Evolutionary conservation across 2,113 vertebrate genomes (phyloP).

Genomic region (Coreoperca whiteheadi): DNA sequence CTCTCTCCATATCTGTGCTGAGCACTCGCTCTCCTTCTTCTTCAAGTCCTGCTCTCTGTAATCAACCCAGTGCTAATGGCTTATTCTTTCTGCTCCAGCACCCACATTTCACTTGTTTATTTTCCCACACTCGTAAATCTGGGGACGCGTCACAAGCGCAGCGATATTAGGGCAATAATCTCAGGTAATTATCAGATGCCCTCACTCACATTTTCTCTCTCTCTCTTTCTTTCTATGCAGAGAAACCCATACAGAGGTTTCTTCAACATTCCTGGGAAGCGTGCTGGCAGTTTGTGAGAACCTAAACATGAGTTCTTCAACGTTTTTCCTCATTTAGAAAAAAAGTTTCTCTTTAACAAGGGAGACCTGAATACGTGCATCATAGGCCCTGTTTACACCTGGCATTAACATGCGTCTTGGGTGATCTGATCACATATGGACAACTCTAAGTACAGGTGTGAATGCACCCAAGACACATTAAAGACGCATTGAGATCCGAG

Average conservation of each 20-base stretch:
- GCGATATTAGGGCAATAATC: conserved; percentile 99
- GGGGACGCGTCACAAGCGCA: conserved; percentile 93
- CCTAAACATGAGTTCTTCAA: not conserved
- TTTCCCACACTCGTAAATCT: conserved; percentile 99
- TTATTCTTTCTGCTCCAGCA: conserved; percentile 99
- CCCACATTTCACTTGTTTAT: conserved; percentile 99
- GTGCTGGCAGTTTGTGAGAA: not conserved
- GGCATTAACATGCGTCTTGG: no score
- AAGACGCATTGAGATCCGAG: no score
- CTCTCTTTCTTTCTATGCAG: not conserved
- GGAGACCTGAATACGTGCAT: not conserved
- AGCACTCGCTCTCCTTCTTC: conserved; percentile 78
- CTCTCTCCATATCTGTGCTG: conserved; percentile 70
- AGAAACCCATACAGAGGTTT: conserved; percentile 30
- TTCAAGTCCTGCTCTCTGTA: conserved; percentile 92
- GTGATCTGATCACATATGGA: no score
- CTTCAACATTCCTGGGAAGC: conserved; percentile 8
- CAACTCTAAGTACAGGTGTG: no score
- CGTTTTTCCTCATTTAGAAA: not conserved
- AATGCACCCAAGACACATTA: no score
- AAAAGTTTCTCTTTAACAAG: not conserved
- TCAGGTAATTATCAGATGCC: conserved; percentile 97
- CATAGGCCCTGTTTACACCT: no score
- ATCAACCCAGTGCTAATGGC: conserved; percentile 99
- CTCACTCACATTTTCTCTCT: conserved; percentile 53